Evolutionary conservation across 1,140 invertebrate species (phyloP).

Genomic region (Ceratoteleas bidentatus): DNA sequence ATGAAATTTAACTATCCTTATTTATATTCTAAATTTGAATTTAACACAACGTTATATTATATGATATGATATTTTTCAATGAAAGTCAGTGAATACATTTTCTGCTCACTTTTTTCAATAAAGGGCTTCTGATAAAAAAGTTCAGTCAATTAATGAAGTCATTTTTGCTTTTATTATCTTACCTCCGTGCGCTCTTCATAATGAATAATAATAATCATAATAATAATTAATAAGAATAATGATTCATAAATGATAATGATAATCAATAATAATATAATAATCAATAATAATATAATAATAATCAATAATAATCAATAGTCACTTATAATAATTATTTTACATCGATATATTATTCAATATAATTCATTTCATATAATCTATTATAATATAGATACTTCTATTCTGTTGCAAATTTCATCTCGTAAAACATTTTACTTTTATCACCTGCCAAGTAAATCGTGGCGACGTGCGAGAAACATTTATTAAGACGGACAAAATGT

Average conservation of each 20-base stretch:
- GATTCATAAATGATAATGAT: no score
- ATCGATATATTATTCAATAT: conserved; percentile 81
- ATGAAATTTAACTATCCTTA: no score
- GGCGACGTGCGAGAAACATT: conserved; percentile 74
- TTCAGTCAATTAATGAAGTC: conserved; percentile 51
- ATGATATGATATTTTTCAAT: no score
- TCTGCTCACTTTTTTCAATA: no score
- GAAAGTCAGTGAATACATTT: no score
- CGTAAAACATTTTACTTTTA: conserved; percentile 74
- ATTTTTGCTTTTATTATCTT: conserved; percentile 64
- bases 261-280: no score
- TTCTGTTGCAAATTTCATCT: conserved; percentile 73
- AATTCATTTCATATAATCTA: conserved; percentile 79
- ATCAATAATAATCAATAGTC: conserved; percentile 79
- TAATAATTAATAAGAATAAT: no score
- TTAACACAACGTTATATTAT: no score
- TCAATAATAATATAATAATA: conserved; percentile 64
- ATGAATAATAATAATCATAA: no score
- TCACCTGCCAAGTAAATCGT: conserved; percentile 75
- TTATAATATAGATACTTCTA: conserved; percentile 78
- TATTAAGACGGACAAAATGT: conserved; percentile 70
- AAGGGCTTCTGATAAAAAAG: no score
- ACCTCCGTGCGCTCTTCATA: conserved; percentile 62
- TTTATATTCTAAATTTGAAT: no score
- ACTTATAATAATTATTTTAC: conserved; percentile 79